Conservation (phyloP, 2,888 invertebrate species). For the Aleiodes alternator region DNA sequence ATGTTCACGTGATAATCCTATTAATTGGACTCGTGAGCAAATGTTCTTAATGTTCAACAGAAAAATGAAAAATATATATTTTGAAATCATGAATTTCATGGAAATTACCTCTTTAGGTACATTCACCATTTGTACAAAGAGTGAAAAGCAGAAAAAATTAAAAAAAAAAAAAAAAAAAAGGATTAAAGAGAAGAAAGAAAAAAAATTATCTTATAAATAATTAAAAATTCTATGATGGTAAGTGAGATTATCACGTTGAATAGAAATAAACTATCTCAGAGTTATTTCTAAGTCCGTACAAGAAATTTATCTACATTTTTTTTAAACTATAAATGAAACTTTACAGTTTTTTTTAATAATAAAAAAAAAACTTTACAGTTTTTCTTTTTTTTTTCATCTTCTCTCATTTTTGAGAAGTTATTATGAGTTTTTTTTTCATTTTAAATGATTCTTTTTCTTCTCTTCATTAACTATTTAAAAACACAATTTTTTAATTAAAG, state of each 20-base stretch:
- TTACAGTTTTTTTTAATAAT: too few species aligned
- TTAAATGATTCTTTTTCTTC: background rate
- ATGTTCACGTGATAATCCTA: slow-evolving; percentile 20
- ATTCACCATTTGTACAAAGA: slow-evolving; percentile 47
- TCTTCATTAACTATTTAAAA: background rate
- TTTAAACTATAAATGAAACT: slow-evolving; percentile 34
- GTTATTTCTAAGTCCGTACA: slow-evolving; percentile 30
- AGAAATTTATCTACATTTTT: slow-evolving; percentile 41
- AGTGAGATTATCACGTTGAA: slow-evolving; percentile 51
- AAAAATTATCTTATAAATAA: slow-evolving; percentile 51
- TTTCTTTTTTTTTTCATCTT: background rate
- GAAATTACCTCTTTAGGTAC: slow-evolving; percentile 2
- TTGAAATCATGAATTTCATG: slow-evolving; percentile 8
- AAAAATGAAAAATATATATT: slow-evolving; percentile 10
- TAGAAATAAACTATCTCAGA: slow-evolving; percentile 52
- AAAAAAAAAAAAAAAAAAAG: slow-evolving; percentile 41
- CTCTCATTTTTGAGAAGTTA: background rate
- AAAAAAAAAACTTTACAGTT: slow-evolving; percentile 4
- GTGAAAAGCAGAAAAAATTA: slow-evolving; percentile 28
- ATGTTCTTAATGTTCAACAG: background rate
- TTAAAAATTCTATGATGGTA: slow-evolving; percentile 50
- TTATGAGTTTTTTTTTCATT: background rate
- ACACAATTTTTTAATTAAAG: slow-evolving; percentile 18
- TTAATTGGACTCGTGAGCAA: slow-evolving; percentile 20
- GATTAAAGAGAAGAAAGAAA: slow-evolving; percentile 11